These are phyloP conservation scores for Menura novaehollandiae DNA, from an alignment of 2,113 vertebrate genomes.

Conservation along the genomic window DNA sequence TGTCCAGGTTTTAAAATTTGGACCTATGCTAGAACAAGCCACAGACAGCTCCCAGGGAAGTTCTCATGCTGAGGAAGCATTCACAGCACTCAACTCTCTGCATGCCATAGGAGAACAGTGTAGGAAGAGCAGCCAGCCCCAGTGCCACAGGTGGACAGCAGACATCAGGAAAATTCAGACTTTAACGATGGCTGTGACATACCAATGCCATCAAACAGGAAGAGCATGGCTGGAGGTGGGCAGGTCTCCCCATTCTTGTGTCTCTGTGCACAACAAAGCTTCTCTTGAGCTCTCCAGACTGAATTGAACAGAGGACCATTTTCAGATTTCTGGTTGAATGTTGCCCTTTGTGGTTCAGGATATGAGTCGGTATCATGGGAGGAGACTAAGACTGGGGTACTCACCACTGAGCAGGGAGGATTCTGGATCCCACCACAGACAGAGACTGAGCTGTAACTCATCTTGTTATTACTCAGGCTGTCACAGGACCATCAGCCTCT, in stretches of 20 bases:
- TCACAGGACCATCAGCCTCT: neutral
- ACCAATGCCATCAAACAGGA: neutral
- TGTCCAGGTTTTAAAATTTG: neutral
- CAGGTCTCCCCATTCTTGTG: neutral
- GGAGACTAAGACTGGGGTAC: neutral
- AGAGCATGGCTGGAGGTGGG: neutral
- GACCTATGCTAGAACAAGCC: neutral
- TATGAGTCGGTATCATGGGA: rapidly evolving
- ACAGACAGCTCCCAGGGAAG: neutral
- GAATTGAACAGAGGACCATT: rapidly evolving
- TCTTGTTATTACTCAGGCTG: neutral
- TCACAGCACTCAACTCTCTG: neutral
- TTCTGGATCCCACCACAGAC: rapidly evolving
- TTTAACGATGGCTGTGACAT: rapidly evolving
- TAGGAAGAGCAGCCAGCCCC: neutral
- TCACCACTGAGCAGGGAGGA: rapidly evolving
- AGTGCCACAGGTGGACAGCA: neutral
- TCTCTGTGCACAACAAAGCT: neutral
- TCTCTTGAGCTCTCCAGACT: neutral
- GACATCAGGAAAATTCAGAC: neutral
- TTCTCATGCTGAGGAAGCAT: neutral
- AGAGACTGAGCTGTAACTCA: neutral
- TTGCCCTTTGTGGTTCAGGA: neutral
- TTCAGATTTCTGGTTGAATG: neutral
- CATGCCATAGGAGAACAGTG: neutral